phyloP scores from a whole-genome alignment of 2,888 invertebrate genomes.

The Scotopteryx bipunctaria region DNA sequence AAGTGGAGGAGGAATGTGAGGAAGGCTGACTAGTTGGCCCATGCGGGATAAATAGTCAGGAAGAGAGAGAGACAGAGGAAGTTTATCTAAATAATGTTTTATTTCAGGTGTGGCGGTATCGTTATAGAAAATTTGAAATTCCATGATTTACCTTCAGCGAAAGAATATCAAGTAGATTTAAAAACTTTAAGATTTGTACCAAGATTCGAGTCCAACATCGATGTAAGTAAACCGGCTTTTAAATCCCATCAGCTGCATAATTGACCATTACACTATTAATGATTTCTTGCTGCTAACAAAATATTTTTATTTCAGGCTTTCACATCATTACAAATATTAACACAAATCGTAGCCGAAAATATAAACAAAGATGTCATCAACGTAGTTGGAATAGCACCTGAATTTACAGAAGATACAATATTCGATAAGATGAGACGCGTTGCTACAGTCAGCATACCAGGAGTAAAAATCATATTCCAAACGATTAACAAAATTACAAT shows the following conservation, averaged over 20 bases:
- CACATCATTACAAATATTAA: constrained; percentile 37
- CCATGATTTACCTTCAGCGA: constrained; percentile 29
- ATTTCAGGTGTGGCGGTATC: constrained; percentile 51
- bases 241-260: no score
- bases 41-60: no score
- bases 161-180: constrained; percentile 26
- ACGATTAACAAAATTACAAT: constrained; percentile 17
- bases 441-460: constrained; percentile 14
- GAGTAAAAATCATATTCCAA: constrained; percentile 32
- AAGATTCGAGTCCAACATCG: constrained; percentile 24
- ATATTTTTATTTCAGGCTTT: constrained; percentile 28
- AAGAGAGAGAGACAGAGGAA: no score
- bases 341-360: constrained; percentile 49
- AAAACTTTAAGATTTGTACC: constrained; percentile 36
- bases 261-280: no score
- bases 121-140: constrained; percentile 40
- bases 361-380: constrained; percentile 36
- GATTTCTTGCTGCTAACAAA: not conserved
- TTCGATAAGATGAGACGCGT: constrained; percentile 32
- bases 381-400: constrained; percentile 33
- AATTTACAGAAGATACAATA: constrained; percentile 16
- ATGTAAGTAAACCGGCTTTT: no score
- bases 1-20: no score
- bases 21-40: no score
- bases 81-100: not conserved